Conservation (phyloP, 2,888 invertebrate species). For the Glyphotaelius pellucidus region DNA sequence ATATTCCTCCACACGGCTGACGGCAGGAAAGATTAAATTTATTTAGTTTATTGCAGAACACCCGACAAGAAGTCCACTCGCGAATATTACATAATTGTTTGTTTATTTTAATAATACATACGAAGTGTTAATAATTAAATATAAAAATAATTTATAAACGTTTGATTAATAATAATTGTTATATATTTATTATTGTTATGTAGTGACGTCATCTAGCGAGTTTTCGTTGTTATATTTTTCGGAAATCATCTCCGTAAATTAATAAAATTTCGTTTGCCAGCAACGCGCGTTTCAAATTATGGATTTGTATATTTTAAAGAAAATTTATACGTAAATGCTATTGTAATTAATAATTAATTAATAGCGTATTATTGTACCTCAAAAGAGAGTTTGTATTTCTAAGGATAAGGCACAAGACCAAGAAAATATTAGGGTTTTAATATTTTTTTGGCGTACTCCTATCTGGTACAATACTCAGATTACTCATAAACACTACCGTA, state of each 20-base stretch:
- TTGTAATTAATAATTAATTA: too few species aligned
- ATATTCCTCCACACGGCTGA: neutral
- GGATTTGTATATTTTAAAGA: neutral
- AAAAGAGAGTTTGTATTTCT: neutral
- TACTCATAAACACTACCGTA: too few species aligned
- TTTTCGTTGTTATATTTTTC: neutral
- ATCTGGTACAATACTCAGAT: too few species aligned
- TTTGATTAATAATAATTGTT: neutral
- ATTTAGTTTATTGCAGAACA: conserved; percentile 11
- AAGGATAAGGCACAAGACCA: neutral
- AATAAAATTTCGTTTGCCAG: neutral
- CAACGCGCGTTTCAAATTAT: neutral
- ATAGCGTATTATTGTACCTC: neutral
- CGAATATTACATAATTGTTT: neutral
- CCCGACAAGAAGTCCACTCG: neutral
- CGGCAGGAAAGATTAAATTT: neutral
- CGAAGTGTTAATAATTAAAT: neutral
- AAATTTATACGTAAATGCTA: neutral
- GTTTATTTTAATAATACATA: neutral
- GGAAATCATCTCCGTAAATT: neutral
- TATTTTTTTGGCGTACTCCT: too few species aligned
- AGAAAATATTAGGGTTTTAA: too few species aligned
- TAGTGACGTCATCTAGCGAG: too few species aligned
- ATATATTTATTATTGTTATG: neutral
- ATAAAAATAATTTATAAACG: neutral